These are phyloP conservation scores for Lepetodrilus schrolli DNA, from an alignment of 2,888 invertebrate genomes.

Conservation along the genomic window DNA sequence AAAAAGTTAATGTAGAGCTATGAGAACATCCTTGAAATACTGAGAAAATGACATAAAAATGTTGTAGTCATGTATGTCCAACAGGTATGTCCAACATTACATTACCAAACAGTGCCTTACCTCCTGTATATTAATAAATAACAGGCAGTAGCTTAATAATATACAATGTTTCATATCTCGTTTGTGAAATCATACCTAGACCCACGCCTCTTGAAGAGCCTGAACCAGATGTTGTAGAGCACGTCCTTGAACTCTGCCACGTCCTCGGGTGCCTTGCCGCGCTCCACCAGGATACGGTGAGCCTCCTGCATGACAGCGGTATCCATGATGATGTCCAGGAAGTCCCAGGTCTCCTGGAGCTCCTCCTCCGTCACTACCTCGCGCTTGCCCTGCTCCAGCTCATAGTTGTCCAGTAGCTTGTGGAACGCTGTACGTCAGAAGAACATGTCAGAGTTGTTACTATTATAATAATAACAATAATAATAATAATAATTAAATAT, in stretches of 20 bases:
- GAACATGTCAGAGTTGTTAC: no score
- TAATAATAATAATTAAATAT: background rate
- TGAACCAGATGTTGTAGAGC: constrained; percentile 74
- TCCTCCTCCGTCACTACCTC: constrained; percentile 72
- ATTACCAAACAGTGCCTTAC: no score
- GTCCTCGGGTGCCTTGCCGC: constrained; percentile 60
- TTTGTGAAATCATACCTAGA: constrained; percentile 56
- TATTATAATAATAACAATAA: constrained; percentile 8
- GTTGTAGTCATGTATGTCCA: no score
- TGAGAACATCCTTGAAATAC: no score
- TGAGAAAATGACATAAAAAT: no score
- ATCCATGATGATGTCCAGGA: constrained; percentile 71
- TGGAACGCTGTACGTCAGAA: constrained; percentile 66
- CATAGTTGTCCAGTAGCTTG: constrained; percentile 74
- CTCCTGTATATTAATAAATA: no score
- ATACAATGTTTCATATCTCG: no score
- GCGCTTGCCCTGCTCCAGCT: constrained; percentile 62
- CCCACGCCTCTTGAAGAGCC: constrained; percentile 65
- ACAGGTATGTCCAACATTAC: no score
- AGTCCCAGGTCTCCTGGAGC: constrained; percentile 67
- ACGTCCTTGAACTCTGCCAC: constrained; percentile 65
- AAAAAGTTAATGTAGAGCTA: no score
- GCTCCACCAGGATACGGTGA: constrained; percentile 68
- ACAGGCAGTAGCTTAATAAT: no score
- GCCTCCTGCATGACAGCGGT: constrained; percentile 74